A percentile compares a stretch with the other conserved stretches of the same genome.
Evolutionary conservation across 1,140 invertebrate species (phyloP).

Genomic region (Ips nitidus): DNA sequence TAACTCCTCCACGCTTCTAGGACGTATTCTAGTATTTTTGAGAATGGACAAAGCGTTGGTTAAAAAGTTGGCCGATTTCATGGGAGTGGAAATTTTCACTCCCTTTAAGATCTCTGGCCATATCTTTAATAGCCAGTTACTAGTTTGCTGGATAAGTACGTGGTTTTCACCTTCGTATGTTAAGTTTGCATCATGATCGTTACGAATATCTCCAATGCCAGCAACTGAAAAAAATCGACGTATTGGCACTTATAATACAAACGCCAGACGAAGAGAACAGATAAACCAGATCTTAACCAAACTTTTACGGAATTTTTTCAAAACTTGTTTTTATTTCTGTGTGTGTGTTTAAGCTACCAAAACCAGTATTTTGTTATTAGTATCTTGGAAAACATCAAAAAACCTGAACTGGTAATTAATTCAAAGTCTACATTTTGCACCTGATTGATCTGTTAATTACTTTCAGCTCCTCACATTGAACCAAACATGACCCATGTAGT

Average conservation of each 20-base stretch:
- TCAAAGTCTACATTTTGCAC: too few species aligned
- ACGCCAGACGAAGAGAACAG: too few species aligned
- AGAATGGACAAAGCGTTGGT: constrained; percentile 59
- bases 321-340: too few species aligned
- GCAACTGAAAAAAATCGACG: constrained; percentile 57
- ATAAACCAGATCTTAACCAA: too few species aligned
- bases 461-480: too few species aligned
- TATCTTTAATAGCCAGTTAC: constrained; percentile 81
- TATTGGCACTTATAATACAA: too few species aligned
- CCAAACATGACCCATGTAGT: not conserved
- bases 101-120: constrained; percentile 56
- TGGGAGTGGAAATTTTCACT: constrained; percentile 58
- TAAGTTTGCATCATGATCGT: constrained; percentile 88
- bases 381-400: too few species aligned
- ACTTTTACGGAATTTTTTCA: too few species aligned
- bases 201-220: constrained; percentile 78
- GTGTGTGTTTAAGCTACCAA: too few species aligned
- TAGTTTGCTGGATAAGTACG: constrained; percentile 91
- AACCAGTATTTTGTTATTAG: too few species aligned
- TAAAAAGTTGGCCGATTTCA: constrained; percentile 67
- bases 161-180: constrained; percentile 98
- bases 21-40: constrained; percentile 54
- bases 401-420: too few species aligned
- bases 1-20: constrained; percentile 52
- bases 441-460: too few species aligned